Base-by-base conservation (phyloP, 2,888 invertebrate genomes). In the Drosophila helvetica region DNA sequence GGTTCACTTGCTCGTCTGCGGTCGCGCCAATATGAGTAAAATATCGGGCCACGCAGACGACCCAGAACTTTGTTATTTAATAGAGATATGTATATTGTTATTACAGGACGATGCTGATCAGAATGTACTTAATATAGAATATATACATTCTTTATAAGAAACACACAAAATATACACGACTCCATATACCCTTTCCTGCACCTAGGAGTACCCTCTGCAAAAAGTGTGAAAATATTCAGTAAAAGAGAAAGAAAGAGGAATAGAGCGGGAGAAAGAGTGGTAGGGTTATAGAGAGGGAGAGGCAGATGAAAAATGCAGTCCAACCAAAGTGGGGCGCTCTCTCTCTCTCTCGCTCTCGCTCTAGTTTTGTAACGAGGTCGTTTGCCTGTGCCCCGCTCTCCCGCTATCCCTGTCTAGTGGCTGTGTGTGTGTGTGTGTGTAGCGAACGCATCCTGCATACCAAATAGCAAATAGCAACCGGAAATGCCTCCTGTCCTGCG, bases 321-420 rank as follows among this genome's bases (percentile, higher is more conserved):
- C 30, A 17, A 17, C 33, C 47, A 61, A 38, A 38, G 53, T 47
- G 43, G 51, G 18, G 3, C 53, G 30, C 46, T 43, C 47, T 27
- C 33, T n/a, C 25, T 30, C 47, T 47, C 5, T 30, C 47, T 47
- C 50, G 51, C 56, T 25, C 54, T 52, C 57, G 86, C 75, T 83
- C 88, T 75, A 86, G 78, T 83, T 83, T 86, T 58, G 80, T 86
- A 83, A 83, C 88, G 88, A 88, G 83, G 83, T 83, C 83, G 83
- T 88, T 88, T 69, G 86, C 82, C 80, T 77, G 71, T 45, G 43
- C 25, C 3, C 38, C 38, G 19, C 46, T 38, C 38, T 38, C 7
- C 15, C 7, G 10, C 30, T 10, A 3, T 12, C 30, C 33, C 63
- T 69, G 73, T 71, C 69, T 27, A 27, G 8, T 27, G 27, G 7